These are phyloP conservation scores for Laterallus jamaicensis DNA, from an alignment of 2,113 vertebrate species.

Conservation along the genomic window DNA sequence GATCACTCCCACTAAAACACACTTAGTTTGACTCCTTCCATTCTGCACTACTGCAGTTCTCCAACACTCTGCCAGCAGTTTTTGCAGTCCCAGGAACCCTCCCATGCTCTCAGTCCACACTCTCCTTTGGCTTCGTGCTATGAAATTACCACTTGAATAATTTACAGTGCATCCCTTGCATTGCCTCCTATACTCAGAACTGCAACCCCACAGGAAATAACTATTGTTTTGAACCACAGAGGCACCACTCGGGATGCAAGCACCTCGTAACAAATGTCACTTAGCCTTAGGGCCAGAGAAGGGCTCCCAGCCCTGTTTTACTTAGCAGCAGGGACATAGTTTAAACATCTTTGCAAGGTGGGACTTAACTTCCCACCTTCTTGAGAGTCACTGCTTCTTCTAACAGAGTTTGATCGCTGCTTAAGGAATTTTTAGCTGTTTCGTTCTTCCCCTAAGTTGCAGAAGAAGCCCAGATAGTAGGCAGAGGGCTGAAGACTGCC, in stretches of 20 bases:
- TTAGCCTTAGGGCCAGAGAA: background rate
- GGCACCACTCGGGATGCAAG: background rate
- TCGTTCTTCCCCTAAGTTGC: background rate
- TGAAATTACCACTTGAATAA: background rate
- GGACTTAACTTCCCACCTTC: accelerated
- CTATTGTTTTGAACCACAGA: background rate
- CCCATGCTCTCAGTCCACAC: background rate
- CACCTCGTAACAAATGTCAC: background rate
- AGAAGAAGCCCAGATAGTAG: background rate
- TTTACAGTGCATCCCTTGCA: background rate
- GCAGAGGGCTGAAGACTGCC: background rate
- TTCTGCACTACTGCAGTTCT: background rate
- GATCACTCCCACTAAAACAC: background rate
- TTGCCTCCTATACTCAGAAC: background rate
- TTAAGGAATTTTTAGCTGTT: background rate
- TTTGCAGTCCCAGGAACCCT: background rate
- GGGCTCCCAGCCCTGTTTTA: background rate
- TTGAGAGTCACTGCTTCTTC: background rate
- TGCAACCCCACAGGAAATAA: background rate
- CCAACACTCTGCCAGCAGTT: background rate
- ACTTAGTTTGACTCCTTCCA: background rate
- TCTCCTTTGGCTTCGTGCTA: background rate
- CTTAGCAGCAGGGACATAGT: background rate
- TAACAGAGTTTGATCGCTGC: background rate
- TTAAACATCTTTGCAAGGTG: background rate